Evolutionary conservation across 2,113 vertebrate genomes (phyloP).

Genomic region (Arizona elegans): DNA sequence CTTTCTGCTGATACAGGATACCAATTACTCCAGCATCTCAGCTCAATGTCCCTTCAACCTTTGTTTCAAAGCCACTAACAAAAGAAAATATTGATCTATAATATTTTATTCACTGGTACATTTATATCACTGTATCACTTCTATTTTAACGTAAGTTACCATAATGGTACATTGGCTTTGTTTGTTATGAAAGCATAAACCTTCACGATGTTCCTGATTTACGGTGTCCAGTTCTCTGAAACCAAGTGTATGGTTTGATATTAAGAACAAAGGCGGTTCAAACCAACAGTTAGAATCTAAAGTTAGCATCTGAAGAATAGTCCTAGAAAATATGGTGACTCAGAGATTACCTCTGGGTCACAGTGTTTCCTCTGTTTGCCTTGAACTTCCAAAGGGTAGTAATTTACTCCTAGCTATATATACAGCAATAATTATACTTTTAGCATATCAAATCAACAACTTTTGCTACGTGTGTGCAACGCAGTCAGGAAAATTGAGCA

Average conservation of each 20-base stretch:
- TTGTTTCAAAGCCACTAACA: neutral
- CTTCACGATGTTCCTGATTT: neutral
- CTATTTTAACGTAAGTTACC: neutral
- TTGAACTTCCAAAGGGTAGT: neutral
- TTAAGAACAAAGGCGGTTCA: constrained; percentile 22
- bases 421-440: constrained; percentile 19
- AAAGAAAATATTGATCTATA: neutral
- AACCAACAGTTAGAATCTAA: constrained; percentile 19
- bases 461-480: neutral
- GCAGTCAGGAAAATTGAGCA: neutral
- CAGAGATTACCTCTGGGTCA: constrained; percentile 21
- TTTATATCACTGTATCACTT: neutral
- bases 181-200: neutral
- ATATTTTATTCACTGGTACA: neutral
- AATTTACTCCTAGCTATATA: constrained; percentile 11
- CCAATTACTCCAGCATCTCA: too few species aligned
- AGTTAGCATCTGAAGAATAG: constrained; percentile 22
- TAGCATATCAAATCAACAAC: constrained; percentile 15
- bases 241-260: neutral
- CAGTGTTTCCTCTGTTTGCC: constrained; percentile 27
- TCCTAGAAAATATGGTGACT: constrained; percentile 26
- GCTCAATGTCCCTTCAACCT: neutral
- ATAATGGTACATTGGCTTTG: neutral
- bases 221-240: neutral
- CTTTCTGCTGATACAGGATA: neutral